phyloP scores from a whole-genome alignment of 2,113 vertebrate genomes.

The Sylvilagus bachmani region DNA sequence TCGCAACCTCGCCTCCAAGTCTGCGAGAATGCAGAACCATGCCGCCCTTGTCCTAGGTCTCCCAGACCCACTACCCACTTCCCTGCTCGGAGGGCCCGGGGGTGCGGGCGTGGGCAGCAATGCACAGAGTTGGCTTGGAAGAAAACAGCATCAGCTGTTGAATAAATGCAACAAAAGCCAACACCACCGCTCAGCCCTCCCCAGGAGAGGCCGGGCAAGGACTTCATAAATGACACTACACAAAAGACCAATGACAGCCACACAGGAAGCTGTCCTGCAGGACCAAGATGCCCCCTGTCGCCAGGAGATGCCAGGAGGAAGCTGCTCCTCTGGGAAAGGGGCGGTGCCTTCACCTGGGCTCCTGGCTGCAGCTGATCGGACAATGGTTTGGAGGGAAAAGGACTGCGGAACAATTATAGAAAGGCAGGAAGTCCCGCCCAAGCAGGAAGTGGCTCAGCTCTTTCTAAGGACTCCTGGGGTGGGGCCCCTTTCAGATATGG shows the following conservation, averaged over 20 bases:
- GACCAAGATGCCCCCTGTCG: neutral
- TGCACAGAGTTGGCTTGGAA: too few relatives aligned
- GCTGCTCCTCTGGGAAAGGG: rapidly evolving
- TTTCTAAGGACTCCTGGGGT: neutral
- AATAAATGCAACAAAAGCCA: neutral
- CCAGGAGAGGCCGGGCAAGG: neutral
- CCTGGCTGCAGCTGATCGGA: neutral
- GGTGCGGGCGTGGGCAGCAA: neutral
- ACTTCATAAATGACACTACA: neutral
- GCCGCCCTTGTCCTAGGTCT: neutral
- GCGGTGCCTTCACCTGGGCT: rapidly evolving
- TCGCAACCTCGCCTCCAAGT: conserved; percentile 26
- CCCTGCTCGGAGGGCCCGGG: neutral
- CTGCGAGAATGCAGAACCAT: conserved; percentile 21
- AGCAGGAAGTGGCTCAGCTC: neutral
- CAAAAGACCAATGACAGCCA: neutral
- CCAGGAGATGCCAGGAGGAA: neutral
- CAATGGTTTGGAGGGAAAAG: neutral
- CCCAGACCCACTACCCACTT: neutral
- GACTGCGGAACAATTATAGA: neutral
- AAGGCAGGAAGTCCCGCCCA: neutral
- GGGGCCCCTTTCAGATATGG: too few relatives aligned
- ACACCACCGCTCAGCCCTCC: too few relatives aligned
- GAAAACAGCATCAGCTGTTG: neutral
- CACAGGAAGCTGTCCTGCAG: neutral